A percentile compares a stretch with the other conserved stretches of the same genome.
These are phyloP conservation scores for Pristis pectinata DNA, from an alignment of 2,797 vertebrate genomes.

Conservation along the genomic window DNA sequence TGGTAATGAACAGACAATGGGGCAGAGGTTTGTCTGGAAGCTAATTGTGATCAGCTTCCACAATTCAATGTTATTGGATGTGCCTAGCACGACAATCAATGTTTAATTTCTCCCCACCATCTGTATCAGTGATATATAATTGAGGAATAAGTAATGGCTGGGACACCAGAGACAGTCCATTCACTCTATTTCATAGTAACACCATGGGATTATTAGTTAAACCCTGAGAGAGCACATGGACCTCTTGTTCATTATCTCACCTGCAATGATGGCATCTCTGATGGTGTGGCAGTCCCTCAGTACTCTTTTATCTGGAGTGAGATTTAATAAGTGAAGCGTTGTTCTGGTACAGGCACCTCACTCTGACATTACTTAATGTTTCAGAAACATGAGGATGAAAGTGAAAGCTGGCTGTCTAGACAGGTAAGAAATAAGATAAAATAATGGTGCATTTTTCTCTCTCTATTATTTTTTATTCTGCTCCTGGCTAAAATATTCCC, in stretches of 20 bases:
- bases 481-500: no score
- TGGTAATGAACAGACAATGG: no score
- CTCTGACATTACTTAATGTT: slow-evolving; percentile 48
- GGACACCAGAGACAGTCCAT: not conserved
- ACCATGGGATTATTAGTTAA: not conserved
- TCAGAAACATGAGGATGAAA: slow-evolving; percentile 97
- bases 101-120: not conserved
- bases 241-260: not conserved
- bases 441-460: not conserved
- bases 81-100: no score
- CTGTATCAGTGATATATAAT: not conserved
- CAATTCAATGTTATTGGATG: no score
- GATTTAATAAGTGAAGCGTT: no score
- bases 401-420: slow-evolving; percentile 87
- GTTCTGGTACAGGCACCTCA: not conserved
- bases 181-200: not conserved
- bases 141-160: not conserved
- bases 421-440: slow-evolving; percentile 64
- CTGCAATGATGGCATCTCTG: no score
- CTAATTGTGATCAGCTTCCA: no score
- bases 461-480: no score
- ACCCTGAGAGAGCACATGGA: not conserved
- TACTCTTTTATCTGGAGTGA: not conserved
- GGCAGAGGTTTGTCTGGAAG: no score
- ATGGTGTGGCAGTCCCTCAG: not conserved